Base-by-base conservation (phyloP, 2,797 vertebrate genomes). In the Craterocephalus amniculus region DNA sequence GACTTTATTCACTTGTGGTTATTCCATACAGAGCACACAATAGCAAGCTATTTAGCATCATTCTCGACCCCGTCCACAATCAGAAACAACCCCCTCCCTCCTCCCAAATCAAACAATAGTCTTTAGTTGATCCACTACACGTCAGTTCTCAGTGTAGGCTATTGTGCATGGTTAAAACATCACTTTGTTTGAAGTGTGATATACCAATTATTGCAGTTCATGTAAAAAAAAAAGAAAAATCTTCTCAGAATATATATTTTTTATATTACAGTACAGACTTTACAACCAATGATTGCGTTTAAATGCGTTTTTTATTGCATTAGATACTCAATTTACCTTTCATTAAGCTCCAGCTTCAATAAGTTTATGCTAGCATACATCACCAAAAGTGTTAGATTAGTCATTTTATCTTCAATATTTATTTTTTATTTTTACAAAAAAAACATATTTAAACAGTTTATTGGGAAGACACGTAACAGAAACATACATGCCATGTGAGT, bases 211-310 rank as follows among this genome's bases (percentile, higher is more conserved):
- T 89, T 90, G 86, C 88, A 93, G 86, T 92, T 93, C 81, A 82
- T 91, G 78, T 91, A 82, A 87, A 91, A 89, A 90, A 85, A 86
- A 83, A 83, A 87, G 87, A 88, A 81, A 89, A 88, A 80, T 20
- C 4, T 43, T 54, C 72, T 78, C 68, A 75, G 74, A 82, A 88
- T 89, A 91, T 91, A 90, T 88, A 86, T 89, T 83, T 91, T 89
- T 93, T 93, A 94, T 94, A 90, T 94, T 94, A 94, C 92, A 94
- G 83, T 94, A 94, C 92, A 95, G 92, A 94, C 92, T 94, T 94
- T 94, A 94, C 93, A 94, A 94, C 91, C 90, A 88, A 83, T 85
- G 67, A 85, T 89, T 88, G 81, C 90, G 89, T 93, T 93, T 91
- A 87, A 94, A 94, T 94, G 93, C 90, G 83, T 91, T 71, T 89